Base-by-base conservation (phyloP, 2,888 invertebrate species). In the Drosophila fulvimacula region DNA sequence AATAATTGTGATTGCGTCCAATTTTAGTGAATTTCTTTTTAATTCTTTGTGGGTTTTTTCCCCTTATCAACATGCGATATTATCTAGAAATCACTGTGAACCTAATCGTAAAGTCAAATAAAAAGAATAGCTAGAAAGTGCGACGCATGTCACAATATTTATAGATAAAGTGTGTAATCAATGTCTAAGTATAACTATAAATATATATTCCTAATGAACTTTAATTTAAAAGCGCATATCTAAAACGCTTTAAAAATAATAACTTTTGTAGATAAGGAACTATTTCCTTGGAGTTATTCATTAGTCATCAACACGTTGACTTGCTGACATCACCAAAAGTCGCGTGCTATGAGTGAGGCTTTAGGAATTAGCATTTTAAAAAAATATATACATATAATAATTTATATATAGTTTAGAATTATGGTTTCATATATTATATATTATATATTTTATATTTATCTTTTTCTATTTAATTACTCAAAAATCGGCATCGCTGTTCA, bases 271-370 rank as follows among this genome's bases (percentile, higher is more conserved):
- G 56, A 39, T 76, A 61, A 75, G 49, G 27, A 32, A 32, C 0
- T 55, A 1, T 57, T 41, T 52, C 34, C 24, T 32, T 36, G 41
- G 48, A 30, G 19, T 21, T 32, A 48, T 55, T 11, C 24, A 61
- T 73, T 73, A 74, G 57, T 74, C 69, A 65, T 55, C 32, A 78
- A 56, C 60, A 9, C 49, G 46, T 15, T 44, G 36, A 39, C 39
- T 53, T 17, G 66, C 79, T 74, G 76, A 76, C 80, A 76, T 76
- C 80, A 76, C 77, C 58, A 38, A 21, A 39, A 44, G 6, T 69
- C 24, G 52, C 53, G 44, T 67, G 74, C 39, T 41, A 51, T 73
- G 56, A 41, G n/a, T 60, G 52, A 49, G 5, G 38, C 52, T 46
- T 44, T 3, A 7, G 3, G n/a, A 34, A 36, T 51, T 51, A 51